Evolutionary conservation across 2,113 vertebrate species (phyloP), one percentile per base, ranked within the genome.

Genomic region (Chloebia gouldiae): DNA sequence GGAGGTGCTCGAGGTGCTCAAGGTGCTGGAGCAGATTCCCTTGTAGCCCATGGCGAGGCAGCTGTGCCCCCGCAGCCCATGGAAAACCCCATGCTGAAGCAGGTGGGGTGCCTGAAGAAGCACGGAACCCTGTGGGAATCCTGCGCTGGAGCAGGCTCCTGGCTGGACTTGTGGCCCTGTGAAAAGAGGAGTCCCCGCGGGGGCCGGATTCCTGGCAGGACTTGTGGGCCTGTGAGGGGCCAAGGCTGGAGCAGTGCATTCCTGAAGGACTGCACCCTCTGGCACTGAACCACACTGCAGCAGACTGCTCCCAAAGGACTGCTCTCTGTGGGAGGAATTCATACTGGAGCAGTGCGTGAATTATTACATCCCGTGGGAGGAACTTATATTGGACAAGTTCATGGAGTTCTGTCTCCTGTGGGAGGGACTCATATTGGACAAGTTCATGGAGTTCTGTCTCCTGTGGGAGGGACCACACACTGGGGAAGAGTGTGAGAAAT

Each of bases 281-380:
- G n/a, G 28, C 8, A 51, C 6, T 7, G 45, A 44, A 12, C 5
- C 7, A 21, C 6, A 13, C 12, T 20, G n/a, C 19, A 65, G 42
- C 30, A 57, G 15, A 23, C 10, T 17, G 10, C 5, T 42, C 44
- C 63, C 27, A 2, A 6, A 37, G 53, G 37, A 44, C 14, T 27
- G 27, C 37, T 28, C 3, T 2, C 0, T 10, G 17, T 68, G 37
- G 31, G 6, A 59, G 7, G 6, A 3, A 35, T 7, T 20, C 22
- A 6, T 4, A 13, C 37, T 25, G 44, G 25, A 65, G 31, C 3
- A 33, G 23, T 21, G 23, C 3, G 1, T 44, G 53, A 42, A n/a
- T 21, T 44, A 73, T n/a, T 44, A 40, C n/a, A n/a, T 9, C 24
- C 20, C 24, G 4, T 42, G 31, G 33, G 28, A 69, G 39, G 17